Percentiles rank a stretch among this genome's conserved stretches.
phyloP scores from a whole-genome alignment of 1,140 invertebrate species.

The Drosophila prosaltans region DNA sequence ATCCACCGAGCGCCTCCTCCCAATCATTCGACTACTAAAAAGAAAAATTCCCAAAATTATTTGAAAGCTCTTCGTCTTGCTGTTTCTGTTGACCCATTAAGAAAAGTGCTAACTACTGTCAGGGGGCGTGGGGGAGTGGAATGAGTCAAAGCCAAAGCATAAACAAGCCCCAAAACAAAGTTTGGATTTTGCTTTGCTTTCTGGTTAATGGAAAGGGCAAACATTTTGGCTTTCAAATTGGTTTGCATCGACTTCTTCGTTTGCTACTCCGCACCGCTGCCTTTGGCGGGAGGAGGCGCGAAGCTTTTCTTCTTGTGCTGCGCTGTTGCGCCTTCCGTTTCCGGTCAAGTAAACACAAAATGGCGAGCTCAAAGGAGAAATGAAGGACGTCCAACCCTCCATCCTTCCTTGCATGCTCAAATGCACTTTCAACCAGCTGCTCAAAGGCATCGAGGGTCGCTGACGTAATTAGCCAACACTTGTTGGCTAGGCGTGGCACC shows the following conservation, averaged over 20 bases:
- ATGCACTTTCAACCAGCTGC: constrained; percentile 51
- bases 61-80: constrained; percentile 48
- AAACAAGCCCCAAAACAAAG: constrained; percentile 31
- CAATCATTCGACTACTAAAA: constrained; percentile 33
- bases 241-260: constrained; percentile 28
- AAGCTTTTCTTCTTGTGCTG: not conserved
- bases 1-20: not conserved
- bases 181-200: constrained; percentile 36
- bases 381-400: constrained; percentile 42
- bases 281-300: not conserved
- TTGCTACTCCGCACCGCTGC: not conserved
- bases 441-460: constrained; percentile 51
- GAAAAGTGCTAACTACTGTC: constrained; percentile 34
- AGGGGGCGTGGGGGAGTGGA: not conserved
- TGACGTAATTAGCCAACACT: constrained; percentile 80
- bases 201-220: constrained; percentile 60
- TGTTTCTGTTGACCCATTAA: constrained; percentile 68
- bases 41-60: constrained; percentile 54
- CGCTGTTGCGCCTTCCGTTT: constrained; percentile 54
- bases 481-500: constrained; percentile 52
- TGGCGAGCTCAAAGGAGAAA: constrained; percentile 49
- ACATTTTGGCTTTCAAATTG: constrained; percentile 62
- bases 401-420: constrained; percentile 59
- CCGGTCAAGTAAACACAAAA: constrained; percentile 62
- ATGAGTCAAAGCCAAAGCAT: constrained; percentile 12